Conservation (phyloP, 2,797 vertebrate species). For the Valencia hispanica region DNA sequence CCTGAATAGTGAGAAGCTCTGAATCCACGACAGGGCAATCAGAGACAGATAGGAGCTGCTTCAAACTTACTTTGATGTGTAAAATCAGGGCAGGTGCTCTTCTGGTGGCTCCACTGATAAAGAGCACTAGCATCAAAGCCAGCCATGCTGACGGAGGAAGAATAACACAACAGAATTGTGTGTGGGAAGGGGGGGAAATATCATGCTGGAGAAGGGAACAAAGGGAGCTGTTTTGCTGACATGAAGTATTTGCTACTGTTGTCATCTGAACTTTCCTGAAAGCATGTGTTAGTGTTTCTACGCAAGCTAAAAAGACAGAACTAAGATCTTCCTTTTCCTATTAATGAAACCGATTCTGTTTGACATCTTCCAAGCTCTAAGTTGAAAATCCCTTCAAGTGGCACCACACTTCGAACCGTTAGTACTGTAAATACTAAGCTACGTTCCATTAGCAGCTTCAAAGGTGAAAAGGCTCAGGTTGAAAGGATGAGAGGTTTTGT, state of each 20-base stretch:
- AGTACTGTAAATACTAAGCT: background rate
- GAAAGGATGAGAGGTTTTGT: background rate
- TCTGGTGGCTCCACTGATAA: slow-evolving; percentile 9
- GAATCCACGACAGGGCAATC: background rate
- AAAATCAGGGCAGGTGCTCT: slow-evolving; percentile 1
- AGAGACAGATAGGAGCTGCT: background rate
- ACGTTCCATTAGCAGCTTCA: background rate
- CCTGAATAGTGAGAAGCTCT: slow-evolving; percentile 14
- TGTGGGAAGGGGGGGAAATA: background rate
- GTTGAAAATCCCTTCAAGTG: background rate
- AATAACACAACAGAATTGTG: background rate
- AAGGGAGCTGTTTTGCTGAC: background rate
- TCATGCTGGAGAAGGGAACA: background rate
- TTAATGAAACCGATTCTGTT: background rate
- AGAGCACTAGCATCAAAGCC: background rate
- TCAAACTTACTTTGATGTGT: slow-evolving; percentile 4
- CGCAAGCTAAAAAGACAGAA: background rate
- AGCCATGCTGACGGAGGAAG: background rate
- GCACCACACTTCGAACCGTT: background rate
- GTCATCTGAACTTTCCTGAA: background rate
- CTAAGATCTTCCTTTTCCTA: background rate
- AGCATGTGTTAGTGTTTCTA: background rate
- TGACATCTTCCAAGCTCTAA: background rate
- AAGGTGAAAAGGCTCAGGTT: background rate
- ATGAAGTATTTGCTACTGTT: background rate